A percentile compares a stretch with the other conserved stretches of the same genome.
phyloP scores from a whole-genome alignment of 2,888 invertebrate species.

The Pterostichus madidus region DNA sequence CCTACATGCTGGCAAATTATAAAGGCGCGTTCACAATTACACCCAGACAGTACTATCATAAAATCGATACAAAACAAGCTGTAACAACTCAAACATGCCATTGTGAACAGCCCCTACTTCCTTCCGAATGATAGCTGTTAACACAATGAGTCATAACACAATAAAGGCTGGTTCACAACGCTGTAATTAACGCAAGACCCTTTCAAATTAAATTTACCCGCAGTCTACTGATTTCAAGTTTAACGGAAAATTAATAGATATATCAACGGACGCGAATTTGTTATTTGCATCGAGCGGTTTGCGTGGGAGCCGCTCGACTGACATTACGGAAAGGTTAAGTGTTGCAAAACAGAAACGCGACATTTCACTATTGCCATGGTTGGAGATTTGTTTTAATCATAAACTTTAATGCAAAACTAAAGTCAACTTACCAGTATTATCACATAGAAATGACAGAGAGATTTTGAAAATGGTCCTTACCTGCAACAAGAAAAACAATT shows the following conservation, averaged over 20 bases:
- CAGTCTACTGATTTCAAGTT: conserved; percentile 45
- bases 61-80: conserved; percentile 50
- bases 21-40: conserved; percentile 24
- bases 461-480: not conserved
- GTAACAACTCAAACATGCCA: conserved; percentile 45
- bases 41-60: conserved; percentile 1
- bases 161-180: conserved; percentile 61
- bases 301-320: conserved; percentile 2
- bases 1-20: not conserved
- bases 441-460: too few relatives aligned
- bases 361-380: not conserved
- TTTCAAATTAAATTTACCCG: conserved; percentile 64
- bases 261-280: conserved; percentile 40
- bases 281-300: conserved; percentile 16
- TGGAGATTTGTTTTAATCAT: too few relatives aligned
- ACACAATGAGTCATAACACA: conserved; percentile 63
- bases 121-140: conserved; percentile 52
- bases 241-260: conserved; percentile 47
- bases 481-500: conserved; percentile 6
- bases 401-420: too few relatives aligned
- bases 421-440: too few relatives aligned
- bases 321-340: conserved; percentile 15
- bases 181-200: conserved; percentile 61
- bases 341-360: not conserved
- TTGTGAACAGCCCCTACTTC: conserved; percentile 46